Conservation (phyloP, 2,797 vertebrate species). For the Orientallactaga sibirica region DNA sequence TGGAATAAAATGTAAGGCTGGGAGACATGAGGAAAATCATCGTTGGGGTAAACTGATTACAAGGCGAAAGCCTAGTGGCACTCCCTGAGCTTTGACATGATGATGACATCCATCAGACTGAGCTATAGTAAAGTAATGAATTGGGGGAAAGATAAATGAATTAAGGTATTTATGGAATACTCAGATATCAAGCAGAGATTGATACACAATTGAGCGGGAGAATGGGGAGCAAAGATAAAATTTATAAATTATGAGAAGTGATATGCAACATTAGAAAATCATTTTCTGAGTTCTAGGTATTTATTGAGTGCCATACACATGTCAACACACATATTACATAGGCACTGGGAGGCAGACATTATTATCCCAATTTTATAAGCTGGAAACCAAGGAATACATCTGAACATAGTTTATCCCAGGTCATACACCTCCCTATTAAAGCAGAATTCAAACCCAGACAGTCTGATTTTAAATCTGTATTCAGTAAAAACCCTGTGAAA, state of each 20-base stretch:
- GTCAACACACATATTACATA: not conserved
- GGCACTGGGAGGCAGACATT: not conserved
- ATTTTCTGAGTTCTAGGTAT: not conserved
- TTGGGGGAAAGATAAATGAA: not conserved
- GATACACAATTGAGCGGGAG: not conserved
- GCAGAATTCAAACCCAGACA: constrained; percentile 66
- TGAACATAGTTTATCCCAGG: not conserved
- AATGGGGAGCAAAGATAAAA: not conserved
- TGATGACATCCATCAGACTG: not conserved
- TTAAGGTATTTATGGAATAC: not conserved
- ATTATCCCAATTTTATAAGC: not conserved
- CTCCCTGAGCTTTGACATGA: not conserved
- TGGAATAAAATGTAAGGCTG: not conserved
- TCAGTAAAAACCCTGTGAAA: not conserved
- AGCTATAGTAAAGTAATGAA: not conserved
- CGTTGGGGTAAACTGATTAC: not conserved
- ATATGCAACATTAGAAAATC: not conserved
- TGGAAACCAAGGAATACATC: not conserved
- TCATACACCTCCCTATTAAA: not conserved
- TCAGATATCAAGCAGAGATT: not conserved
- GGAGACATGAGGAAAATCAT: not conserved
- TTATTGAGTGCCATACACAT: not conserved
- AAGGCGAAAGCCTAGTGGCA: not conserved
- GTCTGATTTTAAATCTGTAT: constrained; percentile 65
- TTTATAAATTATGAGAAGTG: not conserved